A percentile compares a stretch with the other conserved stretches of the same genome.
Evolutionary conservation across 2,888 invertebrate genomes (phyloP).

Genomic region (Noctua pronuba): DNA sequence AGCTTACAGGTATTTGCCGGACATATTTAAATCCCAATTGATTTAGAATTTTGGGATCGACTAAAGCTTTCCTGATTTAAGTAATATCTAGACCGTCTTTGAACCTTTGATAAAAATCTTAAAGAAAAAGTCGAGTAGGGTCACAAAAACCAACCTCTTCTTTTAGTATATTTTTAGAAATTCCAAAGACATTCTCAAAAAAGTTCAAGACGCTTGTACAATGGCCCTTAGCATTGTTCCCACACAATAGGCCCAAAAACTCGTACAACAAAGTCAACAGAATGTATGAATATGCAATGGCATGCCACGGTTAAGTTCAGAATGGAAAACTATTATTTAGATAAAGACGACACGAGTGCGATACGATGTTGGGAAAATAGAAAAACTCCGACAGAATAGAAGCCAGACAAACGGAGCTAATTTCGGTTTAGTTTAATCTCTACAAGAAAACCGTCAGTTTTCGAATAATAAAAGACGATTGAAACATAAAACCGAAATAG

Average conservation of each 20-base stretch:
- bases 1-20: conserved; percentile 13
- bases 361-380: not conserved
- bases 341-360: conserved; percentile 27
- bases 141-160: conserved; percentile 20
- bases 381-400: not conserved
- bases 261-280: conserved; percentile 57
- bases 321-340: conserved; percentile 36
- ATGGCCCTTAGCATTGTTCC: conserved; percentile 60
- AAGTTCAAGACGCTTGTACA: conserved; percentile 43
- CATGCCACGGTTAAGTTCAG: conserved; percentile 49
- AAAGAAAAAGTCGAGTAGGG: not conserved
- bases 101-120: not conserved
- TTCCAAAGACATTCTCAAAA: conserved; percentile 41
- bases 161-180: conserved; percentile 40
- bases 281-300: conserved; percentile 66
- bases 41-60: conserved; percentile 11
- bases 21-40: conserved; percentile 22
- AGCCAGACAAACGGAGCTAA: not conserved
- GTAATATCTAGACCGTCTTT: conserved; percentile 9
- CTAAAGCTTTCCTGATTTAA: not conserved
- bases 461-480: not conserved
- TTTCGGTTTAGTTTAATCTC: not conserved
- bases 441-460: not conserved
- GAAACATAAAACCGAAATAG: conserved; percentile 14
- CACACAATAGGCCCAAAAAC: conserved; percentile 59